Conservation (phyloP, 2,113 vertebrate species). For the Tor tambroides region DNA sequence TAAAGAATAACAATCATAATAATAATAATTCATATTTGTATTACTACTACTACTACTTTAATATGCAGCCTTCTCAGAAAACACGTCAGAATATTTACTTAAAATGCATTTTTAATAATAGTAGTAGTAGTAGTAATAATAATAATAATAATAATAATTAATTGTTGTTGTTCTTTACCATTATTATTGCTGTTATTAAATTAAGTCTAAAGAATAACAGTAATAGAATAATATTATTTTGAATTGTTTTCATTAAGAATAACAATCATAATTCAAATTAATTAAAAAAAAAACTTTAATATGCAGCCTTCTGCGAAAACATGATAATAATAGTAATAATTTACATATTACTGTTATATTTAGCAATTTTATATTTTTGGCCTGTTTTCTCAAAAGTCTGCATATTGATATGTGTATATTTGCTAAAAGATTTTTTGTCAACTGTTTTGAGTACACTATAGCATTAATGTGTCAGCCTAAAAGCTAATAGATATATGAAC, state of each 20-base stretch:
- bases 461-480: not conserved
- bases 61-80: not conserved
- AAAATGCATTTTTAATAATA: not conserved
- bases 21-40: not conserved
- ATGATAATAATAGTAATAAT: too few species aligned
- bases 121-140: too few species aligned
- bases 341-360: too few species aligned
- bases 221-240: not conserved
- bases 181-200: not conserved
- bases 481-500: not conserved
- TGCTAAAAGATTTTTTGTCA: not conserved
- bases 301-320: too few species aligned
- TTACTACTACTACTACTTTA: not conserved
- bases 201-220: not conserved
- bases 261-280: not conserved
- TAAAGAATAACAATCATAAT: too few species aligned
- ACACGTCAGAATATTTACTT: not conserved
- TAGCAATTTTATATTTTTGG: not conserved
- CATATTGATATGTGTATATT: not conserved
- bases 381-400: not conserved
- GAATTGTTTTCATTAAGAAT: too few species aligned
- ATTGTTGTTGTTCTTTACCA: not conserved
- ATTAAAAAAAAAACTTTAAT: not conserved
- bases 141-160: not conserved
- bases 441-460: not conserved